phyloP scores from a whole-genome alignment of 2,888 invertebrate genomes.

The Julus scandinavius region DNA sequence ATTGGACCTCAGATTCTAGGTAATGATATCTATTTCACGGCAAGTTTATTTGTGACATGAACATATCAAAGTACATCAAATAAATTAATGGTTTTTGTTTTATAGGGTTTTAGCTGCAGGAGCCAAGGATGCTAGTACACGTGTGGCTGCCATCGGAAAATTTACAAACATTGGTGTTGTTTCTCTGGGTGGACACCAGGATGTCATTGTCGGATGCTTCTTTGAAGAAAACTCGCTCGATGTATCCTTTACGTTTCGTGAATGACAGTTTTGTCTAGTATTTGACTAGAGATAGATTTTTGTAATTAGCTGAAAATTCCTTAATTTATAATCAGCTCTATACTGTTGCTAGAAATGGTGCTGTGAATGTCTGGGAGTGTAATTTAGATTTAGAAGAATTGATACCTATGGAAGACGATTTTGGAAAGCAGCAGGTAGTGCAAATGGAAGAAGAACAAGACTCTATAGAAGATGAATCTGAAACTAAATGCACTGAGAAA shows the following conservation, averaged over 20 bases:
- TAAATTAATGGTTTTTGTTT: slow-evolving; percentile 51
- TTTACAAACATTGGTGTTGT: slow-evolving; percentile 80
- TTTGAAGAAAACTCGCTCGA: slow-evolving; percentile 89
- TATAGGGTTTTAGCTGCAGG: slow-evolving; percentile 83
- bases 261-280: not conserved
- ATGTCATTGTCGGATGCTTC: slow-evolving; percentile 84
- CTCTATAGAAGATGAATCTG: not conserved
- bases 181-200: slow-evolving; percentile 84
- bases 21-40: slow-evolving; percentile 60
- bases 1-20: slow-evolving; percentile 94
- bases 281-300: not conserved
- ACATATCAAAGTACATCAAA: too few species aligned
- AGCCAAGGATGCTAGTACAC: slow-evolving; percentile 86
- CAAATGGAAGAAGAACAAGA: not conserved
- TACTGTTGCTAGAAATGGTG: slow-evolving; percentile 47
- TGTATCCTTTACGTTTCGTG: slow-evolving; percentile 66
- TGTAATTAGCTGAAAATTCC: not conserved
- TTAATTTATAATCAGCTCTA: slow-evolving; percentile 47
- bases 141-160: slow-evolving; percentile 81
- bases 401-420: not conserved
- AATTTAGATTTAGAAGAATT: slow-evolving; percentile 14
- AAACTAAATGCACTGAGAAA: not conserved
- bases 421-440: not conserved
- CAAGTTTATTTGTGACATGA: not conserved
- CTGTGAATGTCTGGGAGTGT: slow-evolving; percentile 48